These are phyloP conservation scores for Zhuqinia jingwanae DNA, from an alignment of 2,888 invertebrate species.

Conservation along the genomic window DNA sequence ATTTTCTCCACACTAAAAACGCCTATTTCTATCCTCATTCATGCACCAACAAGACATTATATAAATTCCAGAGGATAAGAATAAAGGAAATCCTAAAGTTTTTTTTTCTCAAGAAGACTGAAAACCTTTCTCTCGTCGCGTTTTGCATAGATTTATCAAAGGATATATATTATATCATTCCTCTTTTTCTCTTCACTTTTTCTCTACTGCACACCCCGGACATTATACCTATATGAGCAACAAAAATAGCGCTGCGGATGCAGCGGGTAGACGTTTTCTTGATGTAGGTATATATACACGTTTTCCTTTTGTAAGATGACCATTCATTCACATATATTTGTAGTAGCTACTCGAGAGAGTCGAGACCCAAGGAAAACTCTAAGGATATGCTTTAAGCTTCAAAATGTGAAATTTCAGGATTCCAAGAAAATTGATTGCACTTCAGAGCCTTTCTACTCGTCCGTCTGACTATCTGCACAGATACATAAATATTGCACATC, in stretches of 20 bases:
- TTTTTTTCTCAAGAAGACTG: conserved; percentile 31
- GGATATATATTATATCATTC: conserved; percentile 56
- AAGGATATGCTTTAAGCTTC: conserved; percentile 47
- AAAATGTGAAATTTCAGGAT: conserved; percentile 52
- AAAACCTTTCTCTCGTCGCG: conserved; percentile 38
- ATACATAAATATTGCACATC: too few species aligned
- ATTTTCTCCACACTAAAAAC: conserved; percentile 3
- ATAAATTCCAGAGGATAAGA: conserved; percentile 54
- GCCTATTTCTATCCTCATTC: conserved; percentile 41
- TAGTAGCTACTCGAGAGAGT: background rate
- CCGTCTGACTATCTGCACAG: conserved; percentile 7
- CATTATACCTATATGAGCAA: too few species aligned
- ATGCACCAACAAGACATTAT: conserved; percentile 49
- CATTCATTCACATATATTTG: conserved; percentile 48
- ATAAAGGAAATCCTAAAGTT: conserved; percentile 63
- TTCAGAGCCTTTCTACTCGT: conserved; percentile 54
- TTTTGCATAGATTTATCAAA: conserved; percentile 66
- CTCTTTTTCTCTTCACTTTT: conserved; percentile 17
- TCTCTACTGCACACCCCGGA: background rate
- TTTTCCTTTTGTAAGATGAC: conserved; percentile 41
- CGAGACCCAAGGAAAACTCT: conserved; percentile 14
- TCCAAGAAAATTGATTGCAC: conserved; percentile 64
- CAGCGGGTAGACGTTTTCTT: too few species aligned
- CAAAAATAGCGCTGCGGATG: background rate
- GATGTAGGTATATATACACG: background rate